Conservation (phyloP, 2,888 invertebrate genomes). For the Siphonodentalium dalli region DNA sequence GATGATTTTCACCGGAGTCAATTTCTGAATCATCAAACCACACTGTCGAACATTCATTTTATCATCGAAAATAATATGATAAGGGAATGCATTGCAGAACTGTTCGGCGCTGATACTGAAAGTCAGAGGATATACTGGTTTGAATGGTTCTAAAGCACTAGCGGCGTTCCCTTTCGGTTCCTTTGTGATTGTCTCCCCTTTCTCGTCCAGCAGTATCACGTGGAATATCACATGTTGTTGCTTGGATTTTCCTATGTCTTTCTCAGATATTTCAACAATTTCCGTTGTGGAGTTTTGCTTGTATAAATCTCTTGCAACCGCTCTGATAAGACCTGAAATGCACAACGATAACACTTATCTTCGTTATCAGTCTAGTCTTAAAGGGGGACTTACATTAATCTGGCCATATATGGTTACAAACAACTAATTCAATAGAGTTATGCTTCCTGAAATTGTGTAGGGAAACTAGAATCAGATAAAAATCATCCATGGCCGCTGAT, state of each 20-base stretch:
- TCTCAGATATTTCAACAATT: slow-evolving; percentile 35
- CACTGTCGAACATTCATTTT: slow-evolving; percentile 47
- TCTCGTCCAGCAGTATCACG: slow-evolving; percentile 27
- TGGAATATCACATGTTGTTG: slow-evolving; percentile 49
- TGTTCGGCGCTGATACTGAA: slow-evolving; percentile 40
- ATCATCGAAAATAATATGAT: slow-evolving; percentile 58
- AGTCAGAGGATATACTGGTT: slow-evolving; percentile 25
- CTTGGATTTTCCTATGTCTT: slow-evolving; percentile 36
- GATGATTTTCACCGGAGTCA: slow-evolving; percentile 24
- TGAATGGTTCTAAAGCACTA: slow-evolving; percentile 10
- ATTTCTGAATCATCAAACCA: slow-evolving; percentile 43
- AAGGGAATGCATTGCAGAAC: slow-evolving; percentile 57
- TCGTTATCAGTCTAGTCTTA: too few relatives aligned
- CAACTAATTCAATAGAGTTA: too few relatives aligned
- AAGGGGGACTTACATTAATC: too few relatives aligned
- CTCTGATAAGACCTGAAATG: slow-evolving; percentile 40
- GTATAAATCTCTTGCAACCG: slow-evolving; percentile 51
- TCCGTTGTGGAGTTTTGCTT: slow-evolving; percentile 37
- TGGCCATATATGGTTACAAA: too few relatives aligned
- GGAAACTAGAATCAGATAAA: too few relatives aligned
- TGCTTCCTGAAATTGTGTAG: too few relatives aligned
- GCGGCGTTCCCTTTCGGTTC: not conserved
- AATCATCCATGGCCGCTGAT: too few relatives aligned
- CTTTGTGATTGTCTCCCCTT: slow-evolving; percentile 9
- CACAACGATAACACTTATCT: not conserved